Conservation (phyloP, 1,140 invertebrate species). For the Orchestia grillus region DNA sequence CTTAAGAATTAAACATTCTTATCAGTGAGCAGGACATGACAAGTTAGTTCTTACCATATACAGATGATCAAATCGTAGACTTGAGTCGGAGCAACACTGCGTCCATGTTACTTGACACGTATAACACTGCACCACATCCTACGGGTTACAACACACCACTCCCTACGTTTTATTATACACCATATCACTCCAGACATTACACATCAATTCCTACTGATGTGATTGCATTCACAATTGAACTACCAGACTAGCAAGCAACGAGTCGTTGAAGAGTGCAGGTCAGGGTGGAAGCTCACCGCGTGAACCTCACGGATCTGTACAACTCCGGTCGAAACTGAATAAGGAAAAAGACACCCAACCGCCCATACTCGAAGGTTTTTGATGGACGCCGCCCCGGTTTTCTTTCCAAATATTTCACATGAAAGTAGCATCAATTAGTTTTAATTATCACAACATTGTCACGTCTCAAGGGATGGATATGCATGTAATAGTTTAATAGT, state of each 20-base stretch:
- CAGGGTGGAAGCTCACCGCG: neutral
- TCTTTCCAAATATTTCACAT: no score
- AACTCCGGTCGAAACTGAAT: no score
- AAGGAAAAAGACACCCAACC: no score
- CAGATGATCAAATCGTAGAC: neutral
- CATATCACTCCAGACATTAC: no score
- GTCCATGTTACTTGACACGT: neutral
- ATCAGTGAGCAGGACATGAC: neutral
- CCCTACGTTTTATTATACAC: no score
- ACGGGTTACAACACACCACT: no score
- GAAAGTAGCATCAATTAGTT: no score
- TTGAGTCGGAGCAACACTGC: neutral
- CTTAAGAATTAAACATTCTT: neutral
- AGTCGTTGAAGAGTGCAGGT: neutral
- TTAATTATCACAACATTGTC: no score
- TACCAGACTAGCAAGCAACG: neutral
- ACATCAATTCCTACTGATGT: neutral
- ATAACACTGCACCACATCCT: no score
- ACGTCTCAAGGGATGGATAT: no score
- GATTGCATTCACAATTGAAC: neutral
- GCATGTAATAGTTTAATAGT: neutral
- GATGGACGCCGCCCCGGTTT: no score
- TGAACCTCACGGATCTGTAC: neutral
- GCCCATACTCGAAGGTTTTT: no score
- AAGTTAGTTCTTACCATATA: neutral